Evolutionary conservation across 1,140 invertebrate genomes (phyloP).

Genomic region (Frieseomelitta varia): DNA sequence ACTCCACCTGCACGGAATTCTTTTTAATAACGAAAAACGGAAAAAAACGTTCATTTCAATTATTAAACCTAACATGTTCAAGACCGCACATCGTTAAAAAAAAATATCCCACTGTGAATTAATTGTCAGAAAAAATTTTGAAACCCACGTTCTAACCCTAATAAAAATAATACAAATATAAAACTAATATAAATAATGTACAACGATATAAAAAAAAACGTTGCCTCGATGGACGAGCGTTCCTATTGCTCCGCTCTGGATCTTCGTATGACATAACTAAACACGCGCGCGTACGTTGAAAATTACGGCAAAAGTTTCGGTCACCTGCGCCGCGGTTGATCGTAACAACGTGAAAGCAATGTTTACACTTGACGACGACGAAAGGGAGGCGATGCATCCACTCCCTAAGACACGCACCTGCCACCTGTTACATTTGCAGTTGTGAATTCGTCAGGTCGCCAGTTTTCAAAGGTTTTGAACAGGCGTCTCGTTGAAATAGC

Average conservation of each 20-base stretch:
- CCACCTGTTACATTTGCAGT: neutral
- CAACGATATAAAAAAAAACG: neutral
- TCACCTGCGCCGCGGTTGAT: neutral
- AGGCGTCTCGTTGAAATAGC: neutral
- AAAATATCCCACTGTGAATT: no score
- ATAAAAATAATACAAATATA: no score
- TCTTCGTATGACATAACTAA: neutral
- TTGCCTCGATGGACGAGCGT: neutral
- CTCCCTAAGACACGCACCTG: neutral
- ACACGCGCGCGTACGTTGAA: neutral
- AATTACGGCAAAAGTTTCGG: neutral
- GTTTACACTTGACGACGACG: neutral
- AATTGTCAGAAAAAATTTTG: no score
- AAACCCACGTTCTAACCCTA: no score
- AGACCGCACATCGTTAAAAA: no score
- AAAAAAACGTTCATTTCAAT: no score
- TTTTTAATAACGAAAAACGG: no score
- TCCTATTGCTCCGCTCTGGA: neutral
- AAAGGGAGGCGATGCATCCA: neutral
- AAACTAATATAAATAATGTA: no score
- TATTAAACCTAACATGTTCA: no score
- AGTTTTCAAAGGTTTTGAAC: slow-evolving; percentile 10
- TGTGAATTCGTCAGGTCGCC: neutral
- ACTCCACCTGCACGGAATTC: no score
- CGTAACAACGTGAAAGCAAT: neutral